Percentiles rank a stretch among this genome's conserved stretches.
Evolutionary conservation across 2,113 vertebrate genomes (phyloP).

Genomic region (Lagopus leucura): DNA sequence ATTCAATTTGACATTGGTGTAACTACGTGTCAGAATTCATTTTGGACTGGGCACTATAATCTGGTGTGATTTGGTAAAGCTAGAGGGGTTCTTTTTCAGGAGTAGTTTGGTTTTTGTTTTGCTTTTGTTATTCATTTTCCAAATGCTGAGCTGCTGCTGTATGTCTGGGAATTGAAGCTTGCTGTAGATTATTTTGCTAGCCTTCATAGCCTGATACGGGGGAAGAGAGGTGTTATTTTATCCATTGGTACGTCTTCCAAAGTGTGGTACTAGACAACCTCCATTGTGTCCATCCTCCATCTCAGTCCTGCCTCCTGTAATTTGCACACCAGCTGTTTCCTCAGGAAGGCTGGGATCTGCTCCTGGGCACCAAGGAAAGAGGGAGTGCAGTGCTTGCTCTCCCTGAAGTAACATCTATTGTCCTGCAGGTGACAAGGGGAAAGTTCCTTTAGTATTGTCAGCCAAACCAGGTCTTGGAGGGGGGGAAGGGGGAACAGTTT

Average conservation of each 20-base stretch:
- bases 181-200: background rate
- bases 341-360: background rate
- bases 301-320: background rate
- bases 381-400: background rate
- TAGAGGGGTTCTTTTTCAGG: background rate
- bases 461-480: background rate
- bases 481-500: background rate
- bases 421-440: background rate
- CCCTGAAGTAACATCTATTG: background rate
- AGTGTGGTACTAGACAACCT: fast-evolving
- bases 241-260: background rate
- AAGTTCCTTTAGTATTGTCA: background rate
- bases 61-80: background rate
- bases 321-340: background rate
- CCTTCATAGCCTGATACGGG: background rate
- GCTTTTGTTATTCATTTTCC: background rate
- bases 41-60: background rate
- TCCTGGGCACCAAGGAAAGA: background rate
- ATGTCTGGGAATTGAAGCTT: background rate
- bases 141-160: background rate
- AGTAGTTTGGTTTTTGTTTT: background rate
- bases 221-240: background rate
- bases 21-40: background rate
- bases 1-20: background rate
- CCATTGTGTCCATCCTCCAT: fast-evolving